Conservation (phyloP, 1,140 invertebrate species). For the Hyles vespertilio region DNA sequence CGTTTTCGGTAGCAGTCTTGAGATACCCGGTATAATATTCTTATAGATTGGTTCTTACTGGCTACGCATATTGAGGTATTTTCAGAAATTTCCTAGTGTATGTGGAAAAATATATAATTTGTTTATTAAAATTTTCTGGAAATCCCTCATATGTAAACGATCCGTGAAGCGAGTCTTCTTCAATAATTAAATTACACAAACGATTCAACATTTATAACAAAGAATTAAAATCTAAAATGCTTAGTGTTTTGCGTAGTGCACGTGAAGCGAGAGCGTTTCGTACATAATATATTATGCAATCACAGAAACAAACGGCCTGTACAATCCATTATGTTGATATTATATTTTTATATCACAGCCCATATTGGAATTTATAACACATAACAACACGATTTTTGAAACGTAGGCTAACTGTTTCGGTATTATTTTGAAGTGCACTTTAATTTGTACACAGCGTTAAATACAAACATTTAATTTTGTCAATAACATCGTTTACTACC, state of each 20-base stretch:
- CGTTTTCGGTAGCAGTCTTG: too few relatives aligned
- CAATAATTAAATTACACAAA: slow-evolving; percentile 1
- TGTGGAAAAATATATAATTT: slow-evolving; percentile 39
- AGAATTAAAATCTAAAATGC: neutral
- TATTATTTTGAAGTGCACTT: slow-evolving; percentile 71
- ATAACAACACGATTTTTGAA: slow-evolving; percentile 67
- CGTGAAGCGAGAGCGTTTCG: slow-evolving; percentile 49
- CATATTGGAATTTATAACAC: slow-evolving; percentile 80
- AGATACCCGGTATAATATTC: too few relatives aligned
- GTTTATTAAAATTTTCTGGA: slow-evolving; percentile 28
- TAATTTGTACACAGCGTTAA: slow-evolving; percentile 73
- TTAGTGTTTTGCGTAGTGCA: slow-evolving; percentile 15
- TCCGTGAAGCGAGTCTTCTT: neutral
- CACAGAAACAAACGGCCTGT: slow-evolving; percentile 78
- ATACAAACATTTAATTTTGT: slow-evolving; percentile 66
- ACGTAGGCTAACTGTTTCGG: slow-evolving; percentile 61
- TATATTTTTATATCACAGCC: slow-evolving; percentile 81
- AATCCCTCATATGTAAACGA: slow-evolving; percentile 9
- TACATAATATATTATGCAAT: slow-evolving; percentile 44
- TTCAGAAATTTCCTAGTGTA: slow-evolving; percentile 20
- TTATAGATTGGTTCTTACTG: neutral
- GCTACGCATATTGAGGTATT: slow-evolving; percentile 18
- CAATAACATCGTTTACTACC: slow-evolving; percentile 62
- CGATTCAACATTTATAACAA: neutral
- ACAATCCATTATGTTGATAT: slow-evolving; percentile 80